Evolutionary conservation across 2,113 vertebrate genomes (phyloP), one percentile per base, ranked within the genome.

Genomic region (Panurus biarmicus): DNA sequence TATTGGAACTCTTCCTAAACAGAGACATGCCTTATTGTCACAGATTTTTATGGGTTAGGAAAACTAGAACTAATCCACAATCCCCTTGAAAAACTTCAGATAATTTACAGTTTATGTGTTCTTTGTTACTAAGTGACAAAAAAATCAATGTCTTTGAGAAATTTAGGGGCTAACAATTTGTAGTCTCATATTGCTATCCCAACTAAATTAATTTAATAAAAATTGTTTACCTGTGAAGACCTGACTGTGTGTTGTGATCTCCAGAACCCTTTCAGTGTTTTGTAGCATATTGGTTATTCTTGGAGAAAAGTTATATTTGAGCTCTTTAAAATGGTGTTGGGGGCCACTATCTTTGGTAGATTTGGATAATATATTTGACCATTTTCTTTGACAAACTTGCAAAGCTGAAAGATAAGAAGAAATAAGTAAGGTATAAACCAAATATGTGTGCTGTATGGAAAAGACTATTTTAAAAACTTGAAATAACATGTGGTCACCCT

Each of bases 151-250:
- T 62, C 25, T 65, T 48, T 75, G 54, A 74, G 35, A 53, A 92
- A 86, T 86, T 16, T 57, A 38, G 58, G 9, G n/a, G 38, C n/a
- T 40, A 48, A 45, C 20, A 83, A n/a, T 36, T 74, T 79, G n/a
- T 58, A 23, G 14, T 45, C 38, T 87, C 87, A 54, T 58, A 36
- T 44, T 73, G 44, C 50, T 62, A 65, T 50, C 20, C 35, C n/a
- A 71, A 53, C 31, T 60, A 51, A 64, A 75, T 62, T 45, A 64
- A 33, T 71, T 61, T 66, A 90, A 93, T 25, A 58, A 78, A 74
- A 93, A 79, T 40, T 60, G 36, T 82, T n/a, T 96, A 98, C 98
- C 98, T 97, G 97, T 98, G 82, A 98, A 98, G 62, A 98, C 85
- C 77, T 87, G 89, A 57, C 95, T 96, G 42, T 98, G 98, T 6